Evolutionary conservation across 2,113 vertebrate species (phyloP), one percentile per base, ranked within the genome.

Genomic region (Gasterosteus aculeatus): DNA sequence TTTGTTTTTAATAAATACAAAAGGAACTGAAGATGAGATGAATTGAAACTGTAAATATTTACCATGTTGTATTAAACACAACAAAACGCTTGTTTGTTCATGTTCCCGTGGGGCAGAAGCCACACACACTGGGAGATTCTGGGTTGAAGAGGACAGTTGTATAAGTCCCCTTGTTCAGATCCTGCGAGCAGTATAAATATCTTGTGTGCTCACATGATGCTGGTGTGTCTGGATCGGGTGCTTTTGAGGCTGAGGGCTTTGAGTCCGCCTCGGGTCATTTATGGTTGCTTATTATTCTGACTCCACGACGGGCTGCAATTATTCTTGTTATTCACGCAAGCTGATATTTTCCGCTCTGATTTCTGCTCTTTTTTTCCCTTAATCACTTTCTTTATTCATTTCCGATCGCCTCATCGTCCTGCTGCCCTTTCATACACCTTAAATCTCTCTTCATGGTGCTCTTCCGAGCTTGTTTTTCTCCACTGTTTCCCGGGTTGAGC

Each of bases 341-440:
- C 49, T 56, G 56, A 60, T 64, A n/a, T 42, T 66, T 26, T 76
- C 59, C 44, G 10, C 60, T 56, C 62, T 5, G 42, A 74, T 72
- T 49, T 22, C 58, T 49, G 53, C 53, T 12, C 18, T 66, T 61
- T 68, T 69, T 33, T 68, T 54, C 67, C 42, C 69, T 53, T 73
- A 69, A 85, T 75, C 35, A 64, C 69, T 66, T 77, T 46, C 81
- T 72, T 76, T 54, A n/a, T 56, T 63, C 39, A 46, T 35, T 15
- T 42, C 66, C 63, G 41, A 69, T 68, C 6, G 33, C 18, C 26
- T 9, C 59, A 46, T 73, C 41, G 8, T 26, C 29, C 61, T 12
- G 7, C 41, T 22, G 10, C 15, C 15, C n/a, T 58, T 38, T 57
- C 61, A 69, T 18, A 14, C 38, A 19, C 10, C 7, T 51, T 14